Evolutionary conservation across 2,797 vertebrate species (phyloP).

Genomic region (Gila robusta): DNA sequence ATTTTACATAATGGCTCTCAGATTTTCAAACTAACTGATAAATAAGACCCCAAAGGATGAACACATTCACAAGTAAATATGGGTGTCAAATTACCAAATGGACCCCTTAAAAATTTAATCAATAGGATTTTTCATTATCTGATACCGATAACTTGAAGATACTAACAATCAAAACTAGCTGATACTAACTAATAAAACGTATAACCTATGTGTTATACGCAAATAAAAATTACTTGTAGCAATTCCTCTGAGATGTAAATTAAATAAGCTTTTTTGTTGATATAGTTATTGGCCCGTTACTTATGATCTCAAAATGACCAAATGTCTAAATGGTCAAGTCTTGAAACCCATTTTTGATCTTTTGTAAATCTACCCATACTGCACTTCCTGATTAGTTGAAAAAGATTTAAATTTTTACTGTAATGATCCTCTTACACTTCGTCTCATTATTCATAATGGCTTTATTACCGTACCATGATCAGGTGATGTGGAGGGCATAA

Average conservation of each 20-base stretch:
- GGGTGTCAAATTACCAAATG: not conserved
- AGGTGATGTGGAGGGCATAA: conserved; percentile 23
- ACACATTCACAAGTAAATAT: not conserved
- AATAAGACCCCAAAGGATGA: not conserved
- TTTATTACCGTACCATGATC: not conserved
- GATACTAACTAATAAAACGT: not conserved
- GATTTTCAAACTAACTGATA: not conserved
- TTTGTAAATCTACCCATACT: conserved; percentile 56
- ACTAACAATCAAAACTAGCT: not conserved
- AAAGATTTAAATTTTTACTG: conserved; percentile 59
- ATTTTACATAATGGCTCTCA: not conserved
- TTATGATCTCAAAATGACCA: not conserved
- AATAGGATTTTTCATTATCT: not conserved
- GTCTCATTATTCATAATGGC: not conserved
- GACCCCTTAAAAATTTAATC: not conserved
- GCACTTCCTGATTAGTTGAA: conserved; percentile 57
- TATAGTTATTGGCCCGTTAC: not conserved
- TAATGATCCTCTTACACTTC: conserved; percentile 37
- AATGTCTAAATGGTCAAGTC: not conserved
- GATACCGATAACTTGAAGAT: not conserved
- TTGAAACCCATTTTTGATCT: conserved; percentile 43
- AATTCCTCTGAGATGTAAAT: not conserved
- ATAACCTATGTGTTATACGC: not conserved
- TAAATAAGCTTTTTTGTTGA: not conserved
- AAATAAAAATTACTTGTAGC: not conserved